Conservation (phyloP, 1,140 invertebrate species). For the Vanessa tameamea region DNA sequence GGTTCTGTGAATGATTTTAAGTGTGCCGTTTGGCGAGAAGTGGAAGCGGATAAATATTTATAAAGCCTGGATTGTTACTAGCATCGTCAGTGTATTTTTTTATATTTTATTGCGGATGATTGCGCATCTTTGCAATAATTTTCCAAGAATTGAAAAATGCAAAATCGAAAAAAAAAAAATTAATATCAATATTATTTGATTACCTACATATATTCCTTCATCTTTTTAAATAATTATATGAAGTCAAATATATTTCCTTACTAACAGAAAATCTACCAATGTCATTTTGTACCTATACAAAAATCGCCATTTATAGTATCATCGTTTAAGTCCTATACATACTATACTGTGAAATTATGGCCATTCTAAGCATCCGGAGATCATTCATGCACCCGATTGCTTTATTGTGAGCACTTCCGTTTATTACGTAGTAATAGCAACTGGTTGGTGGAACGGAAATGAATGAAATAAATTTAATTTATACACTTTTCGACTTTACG, state of each 20-base stretch:
- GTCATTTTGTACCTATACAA: background rate
- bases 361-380: slow-evolving; percentile 11
- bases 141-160: background rate
- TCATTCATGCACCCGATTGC: slow-evolving; percentile 32
- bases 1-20: slow-evolving; percentile 59
- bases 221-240: too few species aligned
- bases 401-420: slow-evolving; percentile 37
- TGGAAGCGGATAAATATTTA: slow-evolving; percentile 69
- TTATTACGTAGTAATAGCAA: slow-evolving; percentile 29
- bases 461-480: slow-evolving; percentile 27
- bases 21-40: slow-evolving; percentile 63
- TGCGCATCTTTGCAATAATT: background rate
- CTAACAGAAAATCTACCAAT: background rate
- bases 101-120: background rate
- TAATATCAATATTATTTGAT: background rate
- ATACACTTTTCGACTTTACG: slow-evolving; percentile 5
- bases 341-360: background rate
- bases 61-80: slow-evolving; percentile 40
- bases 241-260: too few species aligned
- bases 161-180: background rate
- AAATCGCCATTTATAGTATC: background rate
- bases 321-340: background rate
- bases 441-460: slow-evolving; percentile 28
- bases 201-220: background rate
- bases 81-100: slow-evolving; percentile 3